These are phyloP conservation scores for Gadopsis bispinosus DNA, from an alignment of 2,797 vertebrate genomes.

Conservation along the genomic window DNA sequence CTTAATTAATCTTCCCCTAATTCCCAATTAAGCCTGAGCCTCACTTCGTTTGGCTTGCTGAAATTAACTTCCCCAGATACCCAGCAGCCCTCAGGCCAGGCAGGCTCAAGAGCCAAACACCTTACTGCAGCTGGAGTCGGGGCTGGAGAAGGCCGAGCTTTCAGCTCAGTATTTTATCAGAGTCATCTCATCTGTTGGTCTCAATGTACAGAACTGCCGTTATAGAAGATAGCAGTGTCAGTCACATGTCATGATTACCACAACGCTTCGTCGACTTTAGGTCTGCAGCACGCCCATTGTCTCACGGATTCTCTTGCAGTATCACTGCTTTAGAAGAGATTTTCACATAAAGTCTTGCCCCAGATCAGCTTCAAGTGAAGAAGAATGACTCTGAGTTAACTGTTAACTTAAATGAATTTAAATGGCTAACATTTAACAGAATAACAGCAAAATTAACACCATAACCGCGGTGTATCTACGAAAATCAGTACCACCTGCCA, in stretches of 20 bases:
- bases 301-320: neutral
- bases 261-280: neutral
- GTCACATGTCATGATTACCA: neutral
- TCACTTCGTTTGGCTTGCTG: conserved; percentile 29
- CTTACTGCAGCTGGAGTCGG: neutral
- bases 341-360: neutral
- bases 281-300: neutral
- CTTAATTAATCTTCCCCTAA: conserved; percentile 62
- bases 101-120: conserved; percentile 2
- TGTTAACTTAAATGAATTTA: too few relatives aligned
- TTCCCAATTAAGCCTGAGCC: conserved; percentile 57
- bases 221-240: neutral
- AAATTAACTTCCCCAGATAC: conserved; percentile 35
- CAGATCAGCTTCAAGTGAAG: neutral
- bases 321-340: neutral
- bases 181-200: neutral
- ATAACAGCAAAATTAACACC: too few relatives aligned
- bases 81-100: conserved; percentile 14
- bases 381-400: too few relatives aligned
- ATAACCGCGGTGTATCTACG: too few relatives aligned
- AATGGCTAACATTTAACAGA: too few relatives aligned
- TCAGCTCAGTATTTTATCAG: neutral
- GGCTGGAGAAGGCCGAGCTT: neutral
- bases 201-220: neutral
- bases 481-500: neutral